Evolutionary conservation across 2,888 invertebrate genomes (phyloP).

Genomic region (Dexiosoma caninum): DNA sequence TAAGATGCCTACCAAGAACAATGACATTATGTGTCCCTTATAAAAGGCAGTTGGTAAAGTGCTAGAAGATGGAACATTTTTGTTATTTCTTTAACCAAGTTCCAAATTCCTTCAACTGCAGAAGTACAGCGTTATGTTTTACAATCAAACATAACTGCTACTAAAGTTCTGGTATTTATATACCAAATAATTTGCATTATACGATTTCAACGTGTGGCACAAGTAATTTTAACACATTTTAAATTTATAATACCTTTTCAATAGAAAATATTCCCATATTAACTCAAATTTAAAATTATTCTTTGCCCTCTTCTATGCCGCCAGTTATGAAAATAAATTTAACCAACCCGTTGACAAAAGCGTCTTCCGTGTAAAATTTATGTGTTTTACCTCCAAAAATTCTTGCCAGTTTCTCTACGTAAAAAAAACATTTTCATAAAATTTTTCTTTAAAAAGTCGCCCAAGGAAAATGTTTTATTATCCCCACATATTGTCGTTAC

Average conservation of each 20-base stretch:
- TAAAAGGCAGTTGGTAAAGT: no score
- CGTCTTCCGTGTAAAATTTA: conserved; percentile 52
- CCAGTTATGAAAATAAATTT: conserved; percentile 28
- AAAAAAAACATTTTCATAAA: conserved; percentile 16
- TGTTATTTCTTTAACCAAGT: no score
- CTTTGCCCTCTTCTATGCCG: conserved; percentile 3
- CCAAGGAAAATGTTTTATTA: conserved; percentile 50
- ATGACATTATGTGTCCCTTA: no score
- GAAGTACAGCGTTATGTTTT: no score
- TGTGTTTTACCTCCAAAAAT: conserved; percentile 60
- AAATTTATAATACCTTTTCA: conserved; percentile 33
- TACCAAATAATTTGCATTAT: no score
- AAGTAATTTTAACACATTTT: conserved; percentile 32
- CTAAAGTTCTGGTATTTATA: no score
- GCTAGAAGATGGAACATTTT: no score
- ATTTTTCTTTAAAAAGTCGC: not conserved
- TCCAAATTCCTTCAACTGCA: no score
- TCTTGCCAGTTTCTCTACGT: conserved; percentile 32
- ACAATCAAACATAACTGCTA: no score
- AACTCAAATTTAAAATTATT: not conserved
- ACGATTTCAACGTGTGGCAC: no score
- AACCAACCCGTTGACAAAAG: conserved; percentile 35
- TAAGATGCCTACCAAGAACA: no score
- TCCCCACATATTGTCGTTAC: not conserved
- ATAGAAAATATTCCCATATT: conserved; percentile 42